phyloP scores from a whole-genome alignment of 64 coral and sea anemone genomes.

The Porites australiensis region DNA sequence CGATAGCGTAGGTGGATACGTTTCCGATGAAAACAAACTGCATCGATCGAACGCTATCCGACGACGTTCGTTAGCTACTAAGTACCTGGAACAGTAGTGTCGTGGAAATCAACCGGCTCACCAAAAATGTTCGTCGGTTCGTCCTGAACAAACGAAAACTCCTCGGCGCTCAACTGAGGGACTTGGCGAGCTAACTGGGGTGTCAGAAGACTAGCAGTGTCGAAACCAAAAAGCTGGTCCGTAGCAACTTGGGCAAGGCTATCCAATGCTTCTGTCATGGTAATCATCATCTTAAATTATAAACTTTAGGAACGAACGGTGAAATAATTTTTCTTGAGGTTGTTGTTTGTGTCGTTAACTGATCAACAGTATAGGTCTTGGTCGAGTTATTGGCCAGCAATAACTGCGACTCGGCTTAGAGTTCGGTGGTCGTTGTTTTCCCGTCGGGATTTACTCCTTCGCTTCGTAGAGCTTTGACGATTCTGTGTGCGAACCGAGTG shows the following conservation, averaged over 20 bases:
- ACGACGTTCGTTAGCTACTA: slow-evolving; percentile 27
- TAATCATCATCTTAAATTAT: slow-evolving; percentile 87
- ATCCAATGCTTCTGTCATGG: slow-evolving; percentile 94
- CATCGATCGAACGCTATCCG: slow-evolving; percentile 46
- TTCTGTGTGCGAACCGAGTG: slow-evolving; percentile 88
- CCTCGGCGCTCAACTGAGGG: slow-evolving; percentile 77
- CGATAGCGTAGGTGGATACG: slow-evolving; percentile 47
- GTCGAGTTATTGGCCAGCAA: slow-evolving; percentile 99
- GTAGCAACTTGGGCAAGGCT: slow-evolving; percentile 99
- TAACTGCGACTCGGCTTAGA: slow-evolving; percentile 84
- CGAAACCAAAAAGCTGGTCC: slow-evolving; percentile 97
- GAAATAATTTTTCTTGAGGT: slow-evolving; percentile 32
- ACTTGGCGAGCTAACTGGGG: slow-evolving; percentile 92
- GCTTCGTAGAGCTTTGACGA: slow-evolving; percentile 97
- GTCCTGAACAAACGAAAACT: slow-evolving; percentile 86
- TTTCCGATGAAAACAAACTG: slow-evolving; percentile 81
- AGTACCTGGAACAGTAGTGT: slow-evolving; percentile 87
- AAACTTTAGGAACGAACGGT: slow-evolving; percentile 39
- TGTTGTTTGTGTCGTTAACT: slow-evolving; percentile 75
- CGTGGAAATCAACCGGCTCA: slow-evolving; percentile 99
- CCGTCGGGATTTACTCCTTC: slow-evolving; percentile 81
- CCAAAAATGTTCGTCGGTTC: slow-evolving; percentile 95
- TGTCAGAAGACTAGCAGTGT: slow-evolving; percentile 89
- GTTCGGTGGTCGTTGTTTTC: slow-evolving; percentile 74
- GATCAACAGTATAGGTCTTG: slow-evolving; percentile 94